Percentiles rank a stretch among this genome's conserved stretches.
These are phyloP conservation scores for Nomada hirtipes DNA, from an alignment of 2,888 invertebrate species.

Conservation along the genomic window DNA sequence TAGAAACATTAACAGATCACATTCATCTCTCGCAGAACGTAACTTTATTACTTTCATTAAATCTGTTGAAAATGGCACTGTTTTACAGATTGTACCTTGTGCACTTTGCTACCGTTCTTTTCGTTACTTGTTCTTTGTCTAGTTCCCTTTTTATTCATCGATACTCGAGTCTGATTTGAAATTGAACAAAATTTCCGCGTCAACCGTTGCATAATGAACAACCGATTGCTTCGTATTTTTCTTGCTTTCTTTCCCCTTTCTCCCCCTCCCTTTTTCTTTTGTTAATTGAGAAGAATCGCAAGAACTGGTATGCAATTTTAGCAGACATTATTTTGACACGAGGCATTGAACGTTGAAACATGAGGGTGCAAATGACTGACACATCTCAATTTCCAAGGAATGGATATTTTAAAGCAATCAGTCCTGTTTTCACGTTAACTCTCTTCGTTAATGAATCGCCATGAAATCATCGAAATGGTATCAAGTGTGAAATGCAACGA, in stretches of 20 bases:
- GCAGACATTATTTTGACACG: slow-evolving; percentile 47
- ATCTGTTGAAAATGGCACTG: slow-evolving; percentile 67
- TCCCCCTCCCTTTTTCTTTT: neutral
- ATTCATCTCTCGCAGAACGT: slow-evolving; percentile 60
- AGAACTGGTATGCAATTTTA: slow-evolving; percentile 19
- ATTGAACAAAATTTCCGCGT: slow-evolving; percentile 9
- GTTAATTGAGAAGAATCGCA: neutral
- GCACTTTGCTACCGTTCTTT: slow-evolving; percentile 38
- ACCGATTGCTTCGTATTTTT: slow-evolving; percentile 1
- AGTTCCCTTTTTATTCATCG: neutral
- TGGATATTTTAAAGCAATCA: neutral
- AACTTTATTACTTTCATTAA: slow-evolving; percentile 71
- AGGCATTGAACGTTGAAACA: slow-evolving; percentile 41
- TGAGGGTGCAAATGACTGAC: slow-evolving; percentile 68
- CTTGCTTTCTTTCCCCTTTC: neutral
- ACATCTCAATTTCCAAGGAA: slow-evolving; percentile 12
- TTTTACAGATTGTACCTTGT: slow-evolving; percentile 55
- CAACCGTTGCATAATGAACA: slow-evolving; percentile 8
- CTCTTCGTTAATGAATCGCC: neutral
- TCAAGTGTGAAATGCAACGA: neutral
- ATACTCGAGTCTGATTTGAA: slow-evolving; percentile 1
- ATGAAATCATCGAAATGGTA: neutral
- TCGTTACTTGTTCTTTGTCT: neutral
- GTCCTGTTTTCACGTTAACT: neutral
- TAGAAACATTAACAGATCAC: slow-evolving; percentile 63